Base-by-base conservation (phyloP, 2,888 invertebrate genomes). In the Xestoiulus laeticollis region DNA sequence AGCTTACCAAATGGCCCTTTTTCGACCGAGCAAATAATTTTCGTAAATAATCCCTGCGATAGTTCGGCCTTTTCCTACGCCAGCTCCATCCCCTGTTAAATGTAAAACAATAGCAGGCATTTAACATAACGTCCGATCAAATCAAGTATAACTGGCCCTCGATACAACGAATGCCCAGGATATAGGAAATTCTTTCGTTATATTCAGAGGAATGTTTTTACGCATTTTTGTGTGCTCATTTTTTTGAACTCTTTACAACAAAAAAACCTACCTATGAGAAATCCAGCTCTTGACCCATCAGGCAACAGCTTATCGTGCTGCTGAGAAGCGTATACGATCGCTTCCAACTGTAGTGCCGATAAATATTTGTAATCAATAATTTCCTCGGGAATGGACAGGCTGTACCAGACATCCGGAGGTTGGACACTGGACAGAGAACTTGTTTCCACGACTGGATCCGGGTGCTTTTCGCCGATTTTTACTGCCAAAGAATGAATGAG, bases 361-460 rank as follows among this genome's bases (percentile, higher is more conserved):
- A 99, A 94, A 88, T 96, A 94, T 0, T 98, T 98, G 87, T 94
- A 94, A 91, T 96, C 95, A 88, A 99, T 95, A 0, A 96, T 95
- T 90, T 96, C 95, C 88, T 95, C 95, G 0, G 99, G 98, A 83
- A 94, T 92, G 59, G 91, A 90, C 87, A 96, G 90, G 59, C 91
- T 91, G 93, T 99, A 99, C 93, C 96, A 96, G 87, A 98, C 96
- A 92, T 99, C 97, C 0, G 96, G 96, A 0, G 99, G 98, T 91
- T 97, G 97, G 87, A 99, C 98, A 68, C 98, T 98, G 0, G 98
- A 97, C 84, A 99, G 93, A 0, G 99, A 99, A 12, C 98, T 98
- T 0, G 99, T 99, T 92, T 99, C 99, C 12, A 99, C 99, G 8
- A 99, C 99, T 0, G 98, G 96, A 93, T 99, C 99, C 0, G 99